Conservation (phyloP, 2,888 invertebrate species). For the Lasius fuliginosus region DNA sequence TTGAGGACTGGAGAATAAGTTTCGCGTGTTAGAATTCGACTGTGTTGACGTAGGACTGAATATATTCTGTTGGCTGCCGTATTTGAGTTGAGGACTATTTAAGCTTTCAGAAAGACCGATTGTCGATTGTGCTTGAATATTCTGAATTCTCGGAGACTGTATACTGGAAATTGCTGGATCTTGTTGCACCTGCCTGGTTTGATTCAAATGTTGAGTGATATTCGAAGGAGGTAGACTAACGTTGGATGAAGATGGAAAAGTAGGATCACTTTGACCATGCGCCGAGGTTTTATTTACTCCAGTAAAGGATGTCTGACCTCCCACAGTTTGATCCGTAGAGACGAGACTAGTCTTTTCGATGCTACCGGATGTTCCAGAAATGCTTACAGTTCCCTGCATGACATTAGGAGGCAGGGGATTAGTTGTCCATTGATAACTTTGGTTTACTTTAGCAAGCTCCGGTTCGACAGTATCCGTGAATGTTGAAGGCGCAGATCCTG, state of each 20-base stretch:
- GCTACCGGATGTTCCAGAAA: constrained; percentile 25
- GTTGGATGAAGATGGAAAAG: neutral
- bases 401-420: constrained; percentile 28
- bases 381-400: constrained; percentile 13
- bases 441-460: constrained; percentile 22
- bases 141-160: neutral
- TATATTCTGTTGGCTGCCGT: constrained; percentile 51
- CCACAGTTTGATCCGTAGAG: constrained; percentile 34
- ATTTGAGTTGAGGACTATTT: constrained; percentile 63
- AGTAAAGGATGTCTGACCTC: constrained; percentile 14
- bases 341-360: constrained; percentile 41
- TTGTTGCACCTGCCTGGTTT: constrained; percentile 43
- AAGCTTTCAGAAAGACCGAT: constrained; percentile 15
- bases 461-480: constrained; percentile 23
- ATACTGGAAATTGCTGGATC: constrained; percentile 13
- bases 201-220: constrained; percentile 37
- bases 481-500: constrained; percentile 7
- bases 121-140: constrained; percentile 26
- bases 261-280: constrained; percentile 32
- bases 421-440: constrained; percentile 48
- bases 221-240: constrained; percentile 39
- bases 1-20: constrained; percentile 32
- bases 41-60: constrained; percentile 24
- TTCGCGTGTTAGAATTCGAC: constrained; percentile 23
- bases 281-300: constrained; percentile 8